Base-by-base conservation (phyloP, 2,113 vertebrate species). In the Chloebia gouldiae region DNA sequence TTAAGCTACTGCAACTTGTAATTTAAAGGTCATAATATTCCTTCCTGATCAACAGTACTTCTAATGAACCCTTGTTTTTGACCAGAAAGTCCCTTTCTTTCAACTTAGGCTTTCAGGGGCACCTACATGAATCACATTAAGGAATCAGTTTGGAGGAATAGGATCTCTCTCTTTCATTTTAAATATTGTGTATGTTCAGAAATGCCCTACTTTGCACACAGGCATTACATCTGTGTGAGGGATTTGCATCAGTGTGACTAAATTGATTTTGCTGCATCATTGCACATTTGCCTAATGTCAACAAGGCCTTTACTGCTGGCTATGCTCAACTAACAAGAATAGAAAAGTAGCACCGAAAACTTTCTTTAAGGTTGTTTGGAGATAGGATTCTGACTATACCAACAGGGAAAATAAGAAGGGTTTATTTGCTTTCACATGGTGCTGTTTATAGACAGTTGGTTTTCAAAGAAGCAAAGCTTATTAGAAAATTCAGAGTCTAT, bases 191-290 rank as follows among this genome's bases (percentile, higher is more conserved):
- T 63, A 59, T 53, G 66, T 81, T 94, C 86, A 70, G 64, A 92
- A 88, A 66, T 82, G 76, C 42, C 92, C 94, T 96, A 92, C 76
- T 94, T 95, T 86, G 88, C 86, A 86, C 84, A 60, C 31, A 80
- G 45, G 57, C 90, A 75, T 88, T 93, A 88, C 65, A 86, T 90
- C 76, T 73, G 69, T 81, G 56, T 63, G 86, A 94, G 35, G 51
- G 77, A 94, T 93, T 94, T 94, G 88, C 94, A 93, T 88, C 88
- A 93, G 64, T 94, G 94, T 91, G 94, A 93, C 95, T 94, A 93
- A 97, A 95, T 81, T 83, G 88, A 96, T 97, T 97, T 95, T 95
- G 76, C 92, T 78, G 88, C 91, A 94, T 96, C 91, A 78, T 35
- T 93, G 94, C 94, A 92, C 86, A 88, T 96, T 94, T 94, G 63